Conservation (phyloP, 2,888 invertebrate species). For the Neoscelio sp. region DNA sequence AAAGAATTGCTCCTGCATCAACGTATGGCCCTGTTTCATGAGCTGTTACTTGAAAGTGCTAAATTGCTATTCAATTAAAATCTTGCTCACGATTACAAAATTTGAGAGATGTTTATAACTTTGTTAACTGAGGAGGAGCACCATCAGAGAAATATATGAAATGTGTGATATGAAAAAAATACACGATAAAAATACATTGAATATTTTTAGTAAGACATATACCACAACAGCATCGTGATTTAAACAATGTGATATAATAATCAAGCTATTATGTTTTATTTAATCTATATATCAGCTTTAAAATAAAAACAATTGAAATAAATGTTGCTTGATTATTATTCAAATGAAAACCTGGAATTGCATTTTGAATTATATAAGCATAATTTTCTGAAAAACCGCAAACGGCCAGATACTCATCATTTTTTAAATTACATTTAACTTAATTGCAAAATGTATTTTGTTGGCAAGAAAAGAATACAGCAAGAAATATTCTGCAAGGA, state of each 20-base stretch:
- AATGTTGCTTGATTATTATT: slow-evolving; percentile 32
- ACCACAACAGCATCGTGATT: slow-evolving; percentile 28
- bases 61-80: slow-evolving; percentile 26
- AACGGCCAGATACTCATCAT: slow-evolving; percentile 29
- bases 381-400: slow-evolving; percentile 35
- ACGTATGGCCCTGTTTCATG: slow-evolving; percentile 58
- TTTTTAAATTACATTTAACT: slow-evolving; percentile 24
- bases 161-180: not conserved
- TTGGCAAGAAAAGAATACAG: slow-evolving; percentile 45
- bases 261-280: slow-evolving; percentile 7
- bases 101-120: slow-evolving; percentile 41
- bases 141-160: slow-evolving; percentile 53
- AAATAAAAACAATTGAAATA: slow-evolving; percentile 43
- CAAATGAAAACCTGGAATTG: slow-evolving; percentile 12
- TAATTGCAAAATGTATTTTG: slow-evolving; percentile 35
- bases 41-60: slow-evolving; percentile 55
- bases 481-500: slow-evolving; percentile 23
- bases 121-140: slow-evolving; percentile 51
- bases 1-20: slow-evolving; percentile 35
- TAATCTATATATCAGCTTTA: slow-evolving; percentile 5
- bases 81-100: slow-evolving; percentile 39
- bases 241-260: too few relatives aligned
- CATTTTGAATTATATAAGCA: slow-evolving; percentile 4
- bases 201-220: slow-evolving; percentile 14
- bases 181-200: slow-evolving; percentile 35